Conservation (phyloP, 2,113 vertebrate genomes). For the Scartelaos histophorus region DNA sequence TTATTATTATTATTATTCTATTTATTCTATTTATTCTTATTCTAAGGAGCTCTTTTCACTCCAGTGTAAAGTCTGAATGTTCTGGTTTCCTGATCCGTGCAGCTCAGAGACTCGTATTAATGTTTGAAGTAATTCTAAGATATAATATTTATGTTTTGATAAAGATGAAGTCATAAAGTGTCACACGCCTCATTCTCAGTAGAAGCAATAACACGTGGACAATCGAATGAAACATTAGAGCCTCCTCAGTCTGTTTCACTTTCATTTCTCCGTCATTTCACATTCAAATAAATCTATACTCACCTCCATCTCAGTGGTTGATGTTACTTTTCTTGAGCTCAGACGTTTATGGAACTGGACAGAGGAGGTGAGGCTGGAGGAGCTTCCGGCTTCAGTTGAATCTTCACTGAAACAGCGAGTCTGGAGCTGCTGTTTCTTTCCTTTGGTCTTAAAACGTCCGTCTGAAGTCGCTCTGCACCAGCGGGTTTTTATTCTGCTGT, state of each 20-base stretch:
- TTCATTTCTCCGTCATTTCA: constrained; percentile 28
- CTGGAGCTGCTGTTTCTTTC: too few relatives aligned
- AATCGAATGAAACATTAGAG: constrained; percentile 70
- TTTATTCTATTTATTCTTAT: too few relatives aligned
- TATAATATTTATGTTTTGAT: constrained; percentile 58
- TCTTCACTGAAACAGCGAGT: too few relatives aligned
- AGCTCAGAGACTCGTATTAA: constrained; percentile 30
- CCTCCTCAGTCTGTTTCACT: constrained; percentile 38
- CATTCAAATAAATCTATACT: constrained; percentile 70
- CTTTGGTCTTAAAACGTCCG: too few relatives aligned
- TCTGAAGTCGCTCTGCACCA: too few relatives aligned
- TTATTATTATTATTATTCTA: constrained; percentile 9
- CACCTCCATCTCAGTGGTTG: neutral
- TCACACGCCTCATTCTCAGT: constrained; percentile 65
- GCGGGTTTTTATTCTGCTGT: too few relatives aligned
- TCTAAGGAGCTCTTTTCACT: constrained; percentile 24
- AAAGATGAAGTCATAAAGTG: constrained; percentile 56
- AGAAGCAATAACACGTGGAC: constrained; percentile 82
- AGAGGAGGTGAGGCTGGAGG: too few relatives aligned
- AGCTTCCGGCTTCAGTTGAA: too few relatives aligned
- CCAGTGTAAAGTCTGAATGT: constrained; percentile 62
- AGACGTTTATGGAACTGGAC: too few relatives aligned
- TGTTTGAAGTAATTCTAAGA: constrained; percentile 52
- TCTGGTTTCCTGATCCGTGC: constrained; percentile 42
- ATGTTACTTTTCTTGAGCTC: neutral